These are phyloP conservation scores for Linnaemya tessellans DNA, from an alignment of 2,888 invertebrate species.

Conservation along the genomic window DNA sequence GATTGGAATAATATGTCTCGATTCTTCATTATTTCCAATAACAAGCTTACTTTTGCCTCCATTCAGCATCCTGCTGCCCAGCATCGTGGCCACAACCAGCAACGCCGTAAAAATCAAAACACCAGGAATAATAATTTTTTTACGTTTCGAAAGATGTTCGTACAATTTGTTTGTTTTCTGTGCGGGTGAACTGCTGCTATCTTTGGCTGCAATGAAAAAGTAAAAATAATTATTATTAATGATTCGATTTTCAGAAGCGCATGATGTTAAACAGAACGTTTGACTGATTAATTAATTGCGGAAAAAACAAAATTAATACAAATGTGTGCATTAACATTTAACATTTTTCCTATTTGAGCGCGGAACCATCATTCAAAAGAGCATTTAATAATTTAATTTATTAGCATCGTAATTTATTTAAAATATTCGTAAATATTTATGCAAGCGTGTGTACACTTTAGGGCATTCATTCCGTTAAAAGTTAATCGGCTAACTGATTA, in stretches of 20 bases:
- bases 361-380: no score
- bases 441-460: no score
- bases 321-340: no score
- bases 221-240: slow-evolving; percentile 1
- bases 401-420: no score
- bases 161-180: slow-evolving; percentile 59
- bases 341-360: no score
- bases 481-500: no score
- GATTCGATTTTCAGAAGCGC: not conserved
- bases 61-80: slow-evolving; percentile 69
- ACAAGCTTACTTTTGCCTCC: slow-evolving; percentile 79
- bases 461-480: no score
- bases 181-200: slow-evolving; percentile 50
- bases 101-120: slow-evolving; percentile 57
- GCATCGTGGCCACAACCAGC: slow-evolving; percentile 74
- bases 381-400: no score
- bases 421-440: no score
- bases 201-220: slow-evolving; percentile 73
- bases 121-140: slow-evolving; percentile 73
- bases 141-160: slow-evolving; percentile 74
- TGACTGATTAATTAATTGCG: no score
- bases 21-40: slow-evolving; percentile 82
- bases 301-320: no score
- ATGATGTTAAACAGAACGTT: not conserved
- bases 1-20: slow-evolving; percentile 83